Conservation (phyloP, 2,113 vertebrate species). For the Haemorhous mexicanus region DNA sequence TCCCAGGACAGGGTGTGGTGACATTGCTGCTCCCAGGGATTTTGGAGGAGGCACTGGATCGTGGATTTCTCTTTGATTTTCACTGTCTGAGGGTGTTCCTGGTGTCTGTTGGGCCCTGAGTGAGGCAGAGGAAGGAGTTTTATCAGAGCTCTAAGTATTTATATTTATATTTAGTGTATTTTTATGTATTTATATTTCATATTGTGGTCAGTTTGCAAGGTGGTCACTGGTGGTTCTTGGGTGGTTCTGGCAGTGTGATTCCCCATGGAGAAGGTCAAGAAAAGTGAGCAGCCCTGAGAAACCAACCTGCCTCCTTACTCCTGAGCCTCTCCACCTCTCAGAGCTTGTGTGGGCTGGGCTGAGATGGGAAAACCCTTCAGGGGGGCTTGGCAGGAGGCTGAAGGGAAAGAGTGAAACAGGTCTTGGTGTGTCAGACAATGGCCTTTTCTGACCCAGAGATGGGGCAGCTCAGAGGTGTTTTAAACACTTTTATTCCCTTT, state of each 20-base stretch:
- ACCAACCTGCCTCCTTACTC: not conserved
- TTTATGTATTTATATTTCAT: too few species aligned
- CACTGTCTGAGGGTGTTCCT: not conserved
- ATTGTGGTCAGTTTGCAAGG: not conserved
- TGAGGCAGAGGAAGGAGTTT: not conserved
- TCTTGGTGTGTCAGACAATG: rapidly evolving
- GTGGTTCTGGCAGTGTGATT: not conserved
- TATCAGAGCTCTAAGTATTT: not conserved
- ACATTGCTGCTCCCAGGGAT: rapidly evolving
- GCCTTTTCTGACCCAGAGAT: not conserved
- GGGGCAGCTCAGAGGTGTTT: not conserved
- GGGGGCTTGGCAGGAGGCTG: not conserved
- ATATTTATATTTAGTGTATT: too few species aligned
- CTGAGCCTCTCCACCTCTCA: not conserved
- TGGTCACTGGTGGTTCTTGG: not conserved
- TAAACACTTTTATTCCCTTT: not conserved
- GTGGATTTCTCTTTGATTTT: rapidly evolving
- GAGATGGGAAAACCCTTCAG: rapidly evolving
- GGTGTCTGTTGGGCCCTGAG: not conserved
- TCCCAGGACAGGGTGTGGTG: rapidly evolving
- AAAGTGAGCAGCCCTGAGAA: constrained; percentile 1
- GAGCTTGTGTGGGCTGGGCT: not conserved
- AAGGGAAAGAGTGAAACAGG: not conserved
- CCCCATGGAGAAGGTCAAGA: constrained; percentile 29
- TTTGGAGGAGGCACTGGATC: not conserved